Evolutionary conservation across 2,113 vertebrate species (phyloP).

Genomic region (Microcebus griseorufus): DNA sequence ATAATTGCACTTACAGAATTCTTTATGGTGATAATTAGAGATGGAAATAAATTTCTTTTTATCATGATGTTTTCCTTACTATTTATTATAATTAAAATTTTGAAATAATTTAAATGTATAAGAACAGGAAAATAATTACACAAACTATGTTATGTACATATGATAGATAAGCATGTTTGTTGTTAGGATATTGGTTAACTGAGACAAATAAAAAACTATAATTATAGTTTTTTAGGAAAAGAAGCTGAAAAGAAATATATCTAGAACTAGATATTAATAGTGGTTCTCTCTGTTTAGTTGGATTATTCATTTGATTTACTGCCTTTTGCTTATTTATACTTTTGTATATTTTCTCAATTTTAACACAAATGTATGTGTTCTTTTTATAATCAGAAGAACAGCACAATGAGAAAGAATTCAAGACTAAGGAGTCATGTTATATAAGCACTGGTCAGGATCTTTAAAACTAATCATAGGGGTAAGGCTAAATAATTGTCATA

Average conservation of each 20-base stretch:
- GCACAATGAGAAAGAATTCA: not conserved
- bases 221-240: not conserved
- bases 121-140: not conserved
- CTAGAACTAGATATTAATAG: not conserved
- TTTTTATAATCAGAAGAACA: conserved; percentile 8
- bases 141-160: not conserved
- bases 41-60: not conserved
- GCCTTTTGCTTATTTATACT: not conserved
- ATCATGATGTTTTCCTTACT: not conserved
- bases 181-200: not conserved
- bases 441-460: not conserved
- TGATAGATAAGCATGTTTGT: not conserved
- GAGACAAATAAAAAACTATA: not conserved
- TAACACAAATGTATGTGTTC: not conserved
- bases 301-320: not conserved
- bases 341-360: not conserved
- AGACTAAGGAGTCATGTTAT: not conserved
- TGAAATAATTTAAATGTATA: not conserved
- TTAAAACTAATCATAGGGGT: not conserved
- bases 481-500: conserved; percentile 6
- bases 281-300: not conserved
- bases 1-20: not conserved
- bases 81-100: not conserved
- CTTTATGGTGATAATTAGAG: not conserved
- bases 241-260: not conserved